Conservation (phyloP, 2,888 invertebrate species). For the Leptogaster cylindrica region DNA sequence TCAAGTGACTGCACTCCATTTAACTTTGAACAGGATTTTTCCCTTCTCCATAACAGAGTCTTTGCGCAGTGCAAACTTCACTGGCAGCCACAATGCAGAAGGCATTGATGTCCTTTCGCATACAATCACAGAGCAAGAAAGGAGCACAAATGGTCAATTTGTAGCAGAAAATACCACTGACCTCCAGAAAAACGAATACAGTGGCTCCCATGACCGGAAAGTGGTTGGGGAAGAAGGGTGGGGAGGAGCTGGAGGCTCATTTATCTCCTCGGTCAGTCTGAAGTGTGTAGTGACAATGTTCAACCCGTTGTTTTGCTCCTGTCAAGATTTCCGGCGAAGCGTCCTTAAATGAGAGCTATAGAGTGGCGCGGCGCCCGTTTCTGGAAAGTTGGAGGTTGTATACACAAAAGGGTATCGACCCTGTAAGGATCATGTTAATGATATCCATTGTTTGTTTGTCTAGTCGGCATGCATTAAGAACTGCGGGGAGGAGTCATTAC, state of each 20-base stretch:
- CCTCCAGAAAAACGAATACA: constrained; percentile 10
- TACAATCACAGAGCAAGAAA: constrained; percentile 15
- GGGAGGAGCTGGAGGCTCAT: neutral
- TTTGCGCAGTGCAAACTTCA: constrained; percentile 14
- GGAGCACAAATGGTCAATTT: constrained; percentile 41
- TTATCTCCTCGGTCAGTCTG: constrained; percentile 3
- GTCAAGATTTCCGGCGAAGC: neutral
- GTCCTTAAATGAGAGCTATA: too few relatives aligned
- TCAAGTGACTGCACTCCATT: constrained; percentile 43
- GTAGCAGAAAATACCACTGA: constrained; percentile 31
- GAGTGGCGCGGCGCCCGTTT: too few relatives aligned
- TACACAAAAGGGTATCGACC: constrained; percentile 25
- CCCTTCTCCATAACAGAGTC: neutral
- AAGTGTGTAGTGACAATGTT: neutral
- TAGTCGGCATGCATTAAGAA: constrained; percentile 41
- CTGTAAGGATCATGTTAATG: constrained; percentile 23
- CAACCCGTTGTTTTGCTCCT: neutral
- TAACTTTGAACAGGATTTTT: constrained; percentile 28
- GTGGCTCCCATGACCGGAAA: neutral
- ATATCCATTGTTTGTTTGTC: constrained; percentile 38
- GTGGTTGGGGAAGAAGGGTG: neutral
- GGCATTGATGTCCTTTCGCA: constrained; percentile 4
- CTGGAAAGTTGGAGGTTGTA: neutral
- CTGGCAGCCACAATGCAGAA: neutral
- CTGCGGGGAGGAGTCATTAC: too few relatives aligned